These are phyloP conservation scores for Rhinoptilus africanus DNA, from an alignment of 2,113 vertebrate genomes.

Conservation along the genomic window DNA sequence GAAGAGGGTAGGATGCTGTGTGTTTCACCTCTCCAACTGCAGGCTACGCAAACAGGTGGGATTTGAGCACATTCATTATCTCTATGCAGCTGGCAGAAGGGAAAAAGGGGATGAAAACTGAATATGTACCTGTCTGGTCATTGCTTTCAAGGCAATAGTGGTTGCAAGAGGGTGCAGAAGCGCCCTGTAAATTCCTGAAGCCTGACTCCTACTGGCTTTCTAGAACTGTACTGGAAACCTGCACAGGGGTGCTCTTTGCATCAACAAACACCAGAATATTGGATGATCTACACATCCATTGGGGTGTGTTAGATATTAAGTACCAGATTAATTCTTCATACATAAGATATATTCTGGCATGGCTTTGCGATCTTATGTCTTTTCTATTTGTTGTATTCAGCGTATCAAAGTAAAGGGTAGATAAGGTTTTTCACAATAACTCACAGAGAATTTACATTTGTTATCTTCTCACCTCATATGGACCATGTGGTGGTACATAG, in stretches of 20 bases:
- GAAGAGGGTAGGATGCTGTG: not conserved
- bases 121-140: not conserved
- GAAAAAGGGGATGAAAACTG: not conserved
- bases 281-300: not conserved
- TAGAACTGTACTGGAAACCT: not conserved
- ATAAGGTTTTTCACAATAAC: not conserved
- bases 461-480: conserved; percentile 80
- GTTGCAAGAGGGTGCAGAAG: not conserved
- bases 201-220: not conserved
- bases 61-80: not conserved
- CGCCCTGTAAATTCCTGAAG: not conserved
- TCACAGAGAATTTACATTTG: not conserved
- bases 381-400: not conserved
- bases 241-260: not conserved
- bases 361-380: not conserved
- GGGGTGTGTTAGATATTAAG: not conserved
- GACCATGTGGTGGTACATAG: conserved; percentile 81
- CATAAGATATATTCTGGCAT: not conserved
- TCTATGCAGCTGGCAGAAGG: not conserved
- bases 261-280: not conserved
- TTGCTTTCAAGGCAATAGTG: not conserved
- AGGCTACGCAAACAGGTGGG: not conserved
- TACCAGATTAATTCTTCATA: not conserved
- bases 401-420: not conserved
- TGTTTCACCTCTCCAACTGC: not conserved